phyloP scores from a whole-genome alignment of 2,113 vertebrate species.

The Salvelinus namaycush region DNA sequence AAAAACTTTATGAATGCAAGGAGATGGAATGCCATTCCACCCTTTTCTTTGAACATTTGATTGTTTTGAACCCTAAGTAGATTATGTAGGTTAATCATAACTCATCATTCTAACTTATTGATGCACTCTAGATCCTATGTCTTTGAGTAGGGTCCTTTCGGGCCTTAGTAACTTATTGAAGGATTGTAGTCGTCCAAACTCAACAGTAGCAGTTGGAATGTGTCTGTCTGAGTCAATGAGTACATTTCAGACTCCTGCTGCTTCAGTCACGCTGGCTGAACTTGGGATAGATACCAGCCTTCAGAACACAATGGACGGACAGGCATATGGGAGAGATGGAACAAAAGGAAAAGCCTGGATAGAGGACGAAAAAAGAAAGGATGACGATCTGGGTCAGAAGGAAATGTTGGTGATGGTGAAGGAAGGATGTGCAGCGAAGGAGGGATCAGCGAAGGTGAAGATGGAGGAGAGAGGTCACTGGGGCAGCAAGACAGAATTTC shows the following conservation, averaged over 20 bases:
- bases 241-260: neutral
- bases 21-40: too few species aligned
- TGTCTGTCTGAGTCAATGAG: constrained; percentile 6
- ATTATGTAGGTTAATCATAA: too few species aligned
- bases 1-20: too few species aligned
- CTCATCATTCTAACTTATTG: too few species aligned
- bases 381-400: neutral
- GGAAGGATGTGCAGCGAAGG: neutral
- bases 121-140: too few species aligned
- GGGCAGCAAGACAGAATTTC: constrained; percentile 68
- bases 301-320: constrained; percentile 7
- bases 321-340: constrained; percentile 2
- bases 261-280: neutral
- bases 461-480: constrained; percentile 72
- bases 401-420: constrained; percentile 14
- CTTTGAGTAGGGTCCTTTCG: too few species aligned
- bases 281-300: neutral
- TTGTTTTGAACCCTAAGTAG: too few species aligned
- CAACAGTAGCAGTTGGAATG: neutral
- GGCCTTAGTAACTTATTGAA: too few species aligned
- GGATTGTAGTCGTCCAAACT: too few species aligned
- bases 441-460: neutral
- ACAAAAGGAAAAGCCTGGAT: neutral
- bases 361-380: neutral
- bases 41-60: too few species aligned